Evolutionary conservation across 2,888 invertebrate species (phyloP).

Genomic region (Drosophila diplacantha): DNA sequence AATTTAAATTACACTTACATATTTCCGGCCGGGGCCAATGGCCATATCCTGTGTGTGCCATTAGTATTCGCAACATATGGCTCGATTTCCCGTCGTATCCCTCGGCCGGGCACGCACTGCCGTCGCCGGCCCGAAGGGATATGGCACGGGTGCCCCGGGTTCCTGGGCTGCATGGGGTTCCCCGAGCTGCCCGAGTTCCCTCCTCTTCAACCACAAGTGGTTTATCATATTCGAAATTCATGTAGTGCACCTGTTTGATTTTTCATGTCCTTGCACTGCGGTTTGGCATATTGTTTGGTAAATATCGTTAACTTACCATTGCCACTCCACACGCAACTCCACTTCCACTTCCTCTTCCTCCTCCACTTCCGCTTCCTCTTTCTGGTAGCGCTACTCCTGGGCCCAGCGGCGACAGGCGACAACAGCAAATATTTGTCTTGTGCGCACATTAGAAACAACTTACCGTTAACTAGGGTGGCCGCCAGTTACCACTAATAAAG

Average conservation of each 20-base stretch:
- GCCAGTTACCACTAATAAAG: constrained; percentile 4
- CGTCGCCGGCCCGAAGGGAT: constrained; percentile 18
- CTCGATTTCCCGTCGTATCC: constrained; percentile 73
- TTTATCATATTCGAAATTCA: constrained; percentile 73
- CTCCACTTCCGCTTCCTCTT: constrained; percentile 9
- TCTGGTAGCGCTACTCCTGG: neutral
- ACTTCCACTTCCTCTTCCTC: constrained; percentile 35
- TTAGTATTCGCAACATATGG: constrained; percentile 76
- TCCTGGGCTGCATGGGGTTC: neutral
- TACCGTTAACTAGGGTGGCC: constrained; percentile 36
- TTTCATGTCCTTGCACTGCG: constrained; percentile 48
- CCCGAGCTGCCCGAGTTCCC: neutral
- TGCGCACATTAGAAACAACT: constrained; percentile 42
- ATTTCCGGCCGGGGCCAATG: constrained; percentile 56
- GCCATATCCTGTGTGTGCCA: constrained; percentile 45
- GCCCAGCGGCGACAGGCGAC: constrained; percentile 37
- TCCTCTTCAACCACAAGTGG: constrained; percentile 71
- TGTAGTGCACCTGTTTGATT: constrained; percentile 76
- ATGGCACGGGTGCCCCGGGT: neutral
- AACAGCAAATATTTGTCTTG: constrained; percentile 40
- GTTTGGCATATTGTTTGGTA: constrained; percentile 61
- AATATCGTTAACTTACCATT: constrained; percentile 68
- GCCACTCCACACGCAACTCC: constrained; percentile 62
- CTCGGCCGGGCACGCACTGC: constrained; percentile 40
- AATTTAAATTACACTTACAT: constrained; percentile 75